Percentiles rank a stretch among this genome's conserved stretches.
phyloP scores from a whole-genome alignment of 92 coral and sea anemone species.

The Desmophyllum pertusum region DNA sequence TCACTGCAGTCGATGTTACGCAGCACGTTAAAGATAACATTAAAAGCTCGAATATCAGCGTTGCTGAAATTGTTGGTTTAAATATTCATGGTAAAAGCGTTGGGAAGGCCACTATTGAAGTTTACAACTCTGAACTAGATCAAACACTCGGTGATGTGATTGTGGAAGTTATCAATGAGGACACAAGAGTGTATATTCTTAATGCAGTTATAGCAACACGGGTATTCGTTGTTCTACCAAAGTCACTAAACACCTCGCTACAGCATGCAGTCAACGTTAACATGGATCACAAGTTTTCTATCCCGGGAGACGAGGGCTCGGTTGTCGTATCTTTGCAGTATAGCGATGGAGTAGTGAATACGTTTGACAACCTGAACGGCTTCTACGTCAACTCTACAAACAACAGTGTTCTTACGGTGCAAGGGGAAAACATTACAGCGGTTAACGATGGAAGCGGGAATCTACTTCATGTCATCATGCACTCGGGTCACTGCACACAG shows the following conservation, averaged over 20 bases:
- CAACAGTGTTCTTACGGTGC: constrained; percentile 22
- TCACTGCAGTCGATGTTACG: constrained; percentile 49
- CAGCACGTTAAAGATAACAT: constrained; percentile 33
- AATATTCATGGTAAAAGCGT: constrained; percentile 37
- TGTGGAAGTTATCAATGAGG: constrained; percentile 41
- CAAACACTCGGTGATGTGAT: constrained; percentile 14
- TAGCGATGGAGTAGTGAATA: constrained; percentile 64
- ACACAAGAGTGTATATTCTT: constrained; percentile 47
- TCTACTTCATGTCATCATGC: constrained; percentile 36
- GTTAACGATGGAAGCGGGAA: constrained; percentile 12
- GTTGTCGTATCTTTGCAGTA: constrained; percentile 47
- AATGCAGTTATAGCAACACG: constrained; percentile 38
- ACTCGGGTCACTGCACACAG: constrained; percentile 52
- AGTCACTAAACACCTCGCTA: constrained; percentile 22
- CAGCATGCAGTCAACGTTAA: neutral
- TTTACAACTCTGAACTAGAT: constrained; percentile 23
- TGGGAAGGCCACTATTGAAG: constrained; percentile 34
- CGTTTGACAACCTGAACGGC: constrained; percentile 45
- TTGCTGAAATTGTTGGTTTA: constrained; percentile 28
- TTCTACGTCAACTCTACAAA: constrained; percentile 46
- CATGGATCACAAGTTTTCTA: constrained; percentile 29
- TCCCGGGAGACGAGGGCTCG: constrained; percentile 37
- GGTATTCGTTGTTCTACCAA: constrained; percentile 27
- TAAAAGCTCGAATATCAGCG: constrained; percentile 45
- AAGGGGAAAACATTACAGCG: constrained; percentile 31